Evolutionary conservation across 2,797 vertebrate species (phyloP), one percentile per base, ranked within the genome.

Genomic region (Sarcophilus harrisii): DNA sequence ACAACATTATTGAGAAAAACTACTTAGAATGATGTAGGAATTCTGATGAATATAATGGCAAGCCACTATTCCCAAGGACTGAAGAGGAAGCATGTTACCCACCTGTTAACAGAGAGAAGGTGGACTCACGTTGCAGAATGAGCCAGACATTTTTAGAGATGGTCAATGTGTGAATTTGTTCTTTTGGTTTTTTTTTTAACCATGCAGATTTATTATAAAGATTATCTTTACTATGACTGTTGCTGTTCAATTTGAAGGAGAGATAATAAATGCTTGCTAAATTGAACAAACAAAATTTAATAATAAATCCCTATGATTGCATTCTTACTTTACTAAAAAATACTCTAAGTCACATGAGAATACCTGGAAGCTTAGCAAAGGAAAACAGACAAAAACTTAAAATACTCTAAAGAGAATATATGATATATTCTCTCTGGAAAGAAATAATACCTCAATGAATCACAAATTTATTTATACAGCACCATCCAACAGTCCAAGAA

Each of bases 351-450:
- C 73, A 87, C 13, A 59, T n/a, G 52, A 14, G 54, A 94, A 38
- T 54, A 24, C 18, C 66, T 92, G 45, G 30, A 58, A 94, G 55
- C 27, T 59, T 4, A 73, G n/a, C 28, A 59, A 90, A 89, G 73
- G 91, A 55, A 94, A 92, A 87, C 49, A 92, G 57, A 87, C 28
- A 38, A 49, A 54, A 93, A 62, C 58, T 93, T 12, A 59, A 59
- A 58, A 66, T 92, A 55, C 3, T 27, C 38, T 24, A 87, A 12
- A 87, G 38, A 27, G 18, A 45, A 87, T 21, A 87, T 45, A 49
- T 9, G n/a, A 45, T 24, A 81, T 81, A 45, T 45, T 45, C 6
- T 49, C 24, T 87, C 38, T 11, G 52, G 30, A 52, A 92, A 89
- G 49, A 30, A 21, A 11, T 4, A 30, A 16, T 92, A 38, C 54